Base-by-base conservation (phyloP, 2,113 vertebrate species). In the Scopus umbretta region DNA sequence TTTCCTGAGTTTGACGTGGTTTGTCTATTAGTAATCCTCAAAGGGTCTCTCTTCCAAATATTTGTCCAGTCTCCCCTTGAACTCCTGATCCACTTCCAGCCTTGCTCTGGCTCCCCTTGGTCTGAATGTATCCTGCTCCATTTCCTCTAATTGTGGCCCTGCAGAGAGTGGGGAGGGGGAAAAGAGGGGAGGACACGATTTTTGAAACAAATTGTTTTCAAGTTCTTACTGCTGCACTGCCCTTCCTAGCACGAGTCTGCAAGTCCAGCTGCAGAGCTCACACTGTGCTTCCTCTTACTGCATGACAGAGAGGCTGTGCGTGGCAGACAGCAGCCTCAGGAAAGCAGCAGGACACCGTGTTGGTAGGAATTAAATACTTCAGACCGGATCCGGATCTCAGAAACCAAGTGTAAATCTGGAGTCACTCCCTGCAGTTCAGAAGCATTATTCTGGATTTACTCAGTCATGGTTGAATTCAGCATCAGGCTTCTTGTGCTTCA, bases 211-310 rank as follows among this genome's bases (percentile, higher is more conserved):
- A 86, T 79, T 79, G 17, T 92, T 94, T 92, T 85, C 56, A 53
- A 53, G 63, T 68, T 56, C 61, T 91, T 81, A 36, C 40, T 71
- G 38, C 56, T 62, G 34, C 58, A 34, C 62, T 92, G 73, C 42
- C 80, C 56, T 94, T 72, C 76, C 73, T 82, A 92, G 70, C 75
- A 43, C 55, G 32, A 88, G 36, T 66, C 62, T 87, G 76, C 55
- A 59, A 70, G 90, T 88, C 90, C 88, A 95, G 90, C 75, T 86
- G 88, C 78, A 91, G 92, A 96, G 47, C 73, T 92, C 92, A 75
- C 36, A n/a, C 88, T 92, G 58, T 29, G 40, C 56, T 75, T 92
- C 83, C 80, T 86, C 83, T 72, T 32, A 29, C 73, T 42, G 80
- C 71, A n/a, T 53, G 76, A 65, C 83, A 91, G 91, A 84, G 65